Conservation (phyloP, 2,113 vertebrate species). For the Oxygymnocypris stewartii region DNA sequence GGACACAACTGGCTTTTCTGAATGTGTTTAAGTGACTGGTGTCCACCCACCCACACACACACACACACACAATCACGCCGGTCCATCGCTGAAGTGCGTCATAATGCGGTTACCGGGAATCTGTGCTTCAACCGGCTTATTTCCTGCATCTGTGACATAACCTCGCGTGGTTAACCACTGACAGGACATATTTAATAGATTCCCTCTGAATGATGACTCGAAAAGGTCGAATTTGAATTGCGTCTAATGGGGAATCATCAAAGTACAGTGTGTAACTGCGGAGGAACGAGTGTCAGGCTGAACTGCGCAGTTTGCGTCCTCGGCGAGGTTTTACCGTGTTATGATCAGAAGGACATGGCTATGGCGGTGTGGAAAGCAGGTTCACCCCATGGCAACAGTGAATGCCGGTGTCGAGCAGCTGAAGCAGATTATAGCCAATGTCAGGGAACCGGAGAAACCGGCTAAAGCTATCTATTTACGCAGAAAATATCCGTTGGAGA, state of each 20-base stretch:
- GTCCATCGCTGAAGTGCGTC: conserved; percentile 71
- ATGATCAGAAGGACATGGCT: not conserved
- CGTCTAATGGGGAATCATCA: not conserved
- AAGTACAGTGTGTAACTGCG: conserved; percentile 29
- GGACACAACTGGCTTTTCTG: not conserved
- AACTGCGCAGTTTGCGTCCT: not conserved
- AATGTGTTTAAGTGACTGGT: conserved; percentile 32
- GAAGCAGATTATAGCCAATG: not conserved
- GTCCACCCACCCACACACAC: not conserved
- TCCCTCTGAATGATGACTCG: conserved; percentile 13
- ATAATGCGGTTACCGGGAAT: conserved; percentile 80
- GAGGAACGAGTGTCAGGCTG: conserved; percentile 11
- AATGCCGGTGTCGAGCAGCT: conserved; percentile 3
- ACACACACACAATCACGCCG: not conserved
- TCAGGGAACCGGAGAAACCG: conserved; percentile 1
- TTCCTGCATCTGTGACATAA: conserved; percentile 72
- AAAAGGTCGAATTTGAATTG: not conserved
- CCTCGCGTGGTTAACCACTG: conserved; percentile 57
- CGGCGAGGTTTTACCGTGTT: not conserved
- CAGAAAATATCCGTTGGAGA: not conserved
- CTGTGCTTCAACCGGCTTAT: conserved; percentile 69
- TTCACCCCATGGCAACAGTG: not conserved
- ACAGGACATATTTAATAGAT: conserved; percentile 52
- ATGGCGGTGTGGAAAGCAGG: not conserved
- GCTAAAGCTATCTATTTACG: not conserved